These are phyloP conservation scores for Parus major DNA, from an alignment of 2,113 vertebrate species.

Conservation along the genomic window DNA sequence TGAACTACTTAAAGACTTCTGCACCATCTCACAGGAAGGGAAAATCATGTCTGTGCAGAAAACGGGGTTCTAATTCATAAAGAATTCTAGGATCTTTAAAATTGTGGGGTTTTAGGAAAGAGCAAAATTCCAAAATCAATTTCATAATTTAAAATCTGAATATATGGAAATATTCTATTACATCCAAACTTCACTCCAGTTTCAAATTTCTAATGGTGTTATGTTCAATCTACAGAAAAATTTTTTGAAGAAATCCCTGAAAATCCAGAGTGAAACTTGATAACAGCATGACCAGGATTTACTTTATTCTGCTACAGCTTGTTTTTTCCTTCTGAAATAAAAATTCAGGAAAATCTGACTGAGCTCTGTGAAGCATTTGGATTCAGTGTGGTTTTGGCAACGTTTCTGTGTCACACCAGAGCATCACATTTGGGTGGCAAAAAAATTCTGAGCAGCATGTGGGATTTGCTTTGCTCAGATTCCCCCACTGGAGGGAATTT, in stretches of 20 bases:
- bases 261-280: not conserved
- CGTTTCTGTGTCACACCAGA: not conserved
- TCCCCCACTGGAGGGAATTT: not conserved
- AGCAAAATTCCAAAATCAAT: not conserved
- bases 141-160: not conserved
- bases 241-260: not conserved
- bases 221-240: not conserved
- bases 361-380: not conserved
- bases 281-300: not conserved
- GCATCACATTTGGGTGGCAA: not conserved
- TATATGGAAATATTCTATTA: not conserved
- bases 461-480: not conserved
- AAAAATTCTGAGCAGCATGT: not conserved
- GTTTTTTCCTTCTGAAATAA: not conserved
- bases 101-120: rapidly evolving
- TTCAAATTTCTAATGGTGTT: not conserved
- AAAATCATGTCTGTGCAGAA: not conserved
- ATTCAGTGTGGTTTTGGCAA: not conserved
- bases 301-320: not conserved
- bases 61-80: not conserved
- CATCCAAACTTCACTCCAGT: not conserved
- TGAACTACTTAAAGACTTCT: not conserved
- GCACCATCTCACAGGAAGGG: not conserved
- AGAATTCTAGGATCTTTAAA: not conserved
- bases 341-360: not conserved